Evolutionary conservation across 2,797 vertebrate genomes (phyloP), one percentile per base, ranked within the genome.

Genomic region (Rhabdomys pumilio): DNA sequence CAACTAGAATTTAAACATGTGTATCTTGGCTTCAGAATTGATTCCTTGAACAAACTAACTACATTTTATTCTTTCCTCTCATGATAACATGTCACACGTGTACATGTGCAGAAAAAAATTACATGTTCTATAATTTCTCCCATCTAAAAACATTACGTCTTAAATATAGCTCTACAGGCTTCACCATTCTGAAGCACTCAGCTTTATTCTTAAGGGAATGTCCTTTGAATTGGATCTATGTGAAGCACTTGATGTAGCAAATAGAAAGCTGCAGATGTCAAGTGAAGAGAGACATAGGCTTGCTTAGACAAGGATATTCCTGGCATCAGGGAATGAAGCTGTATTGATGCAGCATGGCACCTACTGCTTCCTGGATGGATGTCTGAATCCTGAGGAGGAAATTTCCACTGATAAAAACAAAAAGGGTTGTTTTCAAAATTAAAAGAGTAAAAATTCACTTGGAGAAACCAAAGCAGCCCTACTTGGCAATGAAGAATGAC

Each of bases 181-280:
- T 93, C 3, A 24, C 19, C n/a, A 69, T 91, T 75, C 55, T 90
- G 44, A 44, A 24, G 80, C 85, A 87, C 92, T 96, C 12, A 82
- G 31, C 31, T n/a, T 57, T 75, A 65, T 89, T 34, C 14, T 86
- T 83, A 95, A 53, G 67, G 8, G 15, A 77, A 83, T 59, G n/a
- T 59, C 1, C n/a, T 69, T 77, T 88, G 19, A 80, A 3, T 7
- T 93, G 1, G 84, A 24, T 69, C 29, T 82, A 76, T 63, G 8
- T n/a, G 67, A 96, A 59, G n/a, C 7, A 50, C 29, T 87, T 41
- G 19, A 89, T 14, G 0, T 91, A 38, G 10, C 15, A 92, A 65
- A 61, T n/a, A 41, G 80, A 69, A 97, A 86, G 91, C 20, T 73
- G 38, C 14, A 88, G 26, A 50, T 55, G 1, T 44, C 61, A 87